Evolutionary conservation across 92 coral and sea anemone genomes (phyloP), one percentile per base, ranked within the genome.

Genomic region (Umimayanthus chanpuru): DNA sequence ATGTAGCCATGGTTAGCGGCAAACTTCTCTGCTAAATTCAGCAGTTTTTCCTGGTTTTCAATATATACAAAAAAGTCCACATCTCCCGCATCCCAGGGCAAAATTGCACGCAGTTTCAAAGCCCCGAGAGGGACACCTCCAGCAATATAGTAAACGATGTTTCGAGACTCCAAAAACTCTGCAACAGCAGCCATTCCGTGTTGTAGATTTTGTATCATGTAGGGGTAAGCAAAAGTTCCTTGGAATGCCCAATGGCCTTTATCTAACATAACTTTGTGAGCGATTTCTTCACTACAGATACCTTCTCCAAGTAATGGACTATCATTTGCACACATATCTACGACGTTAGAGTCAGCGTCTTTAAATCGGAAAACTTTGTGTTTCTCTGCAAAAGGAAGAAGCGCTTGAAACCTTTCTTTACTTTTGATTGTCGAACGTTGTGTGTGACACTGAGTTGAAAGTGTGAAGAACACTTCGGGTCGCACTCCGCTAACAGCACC

Each of bases 221-320:
- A 44, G 50, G 50, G 50, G 50, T 44, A 44, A 44, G 50, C 50
- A 44, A 44, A 44, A 44, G 50, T 44, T 44, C 50, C 50, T 44
- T 44, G 50, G 50, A 5, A 44, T 44, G 50, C 50, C 50, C 50
- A 44, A 44, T 44, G 50, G 9, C 50, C 50, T 7, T 77, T 82
- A 80, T 79, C 82, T 15, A 86, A 40, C 87, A 80, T 77, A 1
- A 92, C 44, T 81, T 89, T 82, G 36, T 89, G 89, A 26, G 89
- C 86, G 28, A 79, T 68, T 23, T 81, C 25, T 47, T 91, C 91
- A 64, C 81, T 77, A 76, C 86, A 81, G 5, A 82, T 87, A 67
- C 81, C 94, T 76, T 92, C 85, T 15, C 94, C 94, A 61, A 87
- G 38, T n/a, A 92, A 66, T 25, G 92, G 92, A 66, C 94, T 92